Evolutionary conservation across 1,140 invertebrate genomes (phyloP), one percentile per base, ranked within the genome.

Genomic region (Drosophila willistoni): DNA sequence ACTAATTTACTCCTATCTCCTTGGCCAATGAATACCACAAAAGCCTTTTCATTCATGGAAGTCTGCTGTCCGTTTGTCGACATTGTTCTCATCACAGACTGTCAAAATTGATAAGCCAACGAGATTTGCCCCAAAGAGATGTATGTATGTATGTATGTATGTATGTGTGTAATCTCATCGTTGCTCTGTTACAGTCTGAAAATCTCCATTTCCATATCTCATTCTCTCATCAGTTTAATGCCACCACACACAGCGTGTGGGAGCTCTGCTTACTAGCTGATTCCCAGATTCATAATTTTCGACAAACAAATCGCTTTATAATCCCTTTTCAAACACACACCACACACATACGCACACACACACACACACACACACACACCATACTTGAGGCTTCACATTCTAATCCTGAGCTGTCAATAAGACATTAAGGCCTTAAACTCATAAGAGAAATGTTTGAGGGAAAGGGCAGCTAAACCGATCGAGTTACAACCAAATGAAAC

Each of bases 281-380:
- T 83, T 83, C 77, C 73, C 83, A 89, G 83, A 87, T 87, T 87
- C 83, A 87, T 87, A 87, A 87, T 87, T 87, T 79, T 87, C 79
- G 68, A 89, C 83, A 87, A 87, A 87, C 83, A 87, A 87, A 87
- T 87, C 83, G 83, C 83, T 87, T 89, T 87, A 87, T 87, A 87
- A 87, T 87, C 83, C 83, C 83, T 80, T 87, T 89, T 89, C 83
- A 87, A 87, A 87, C 83, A 86, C 71, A 87, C 84, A 70, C 64
- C 34, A 34, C 34, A 34, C 34, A 22, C 19, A 22, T 22, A 86
- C 71, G 89, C 84, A 22, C 7, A 10, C 9, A 83, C 83, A 86
- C 65, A 86, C 83, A 70, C 61, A 54, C 13, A 25, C 61, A 51
- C 42, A 22, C n/a, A 14, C 51, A 29, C 13, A n/a, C 75, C 73